phyloP scores from a whole-genome alignment of 2,113 vertebrate genomes.

The Sceloporus tristichus region DNA sequence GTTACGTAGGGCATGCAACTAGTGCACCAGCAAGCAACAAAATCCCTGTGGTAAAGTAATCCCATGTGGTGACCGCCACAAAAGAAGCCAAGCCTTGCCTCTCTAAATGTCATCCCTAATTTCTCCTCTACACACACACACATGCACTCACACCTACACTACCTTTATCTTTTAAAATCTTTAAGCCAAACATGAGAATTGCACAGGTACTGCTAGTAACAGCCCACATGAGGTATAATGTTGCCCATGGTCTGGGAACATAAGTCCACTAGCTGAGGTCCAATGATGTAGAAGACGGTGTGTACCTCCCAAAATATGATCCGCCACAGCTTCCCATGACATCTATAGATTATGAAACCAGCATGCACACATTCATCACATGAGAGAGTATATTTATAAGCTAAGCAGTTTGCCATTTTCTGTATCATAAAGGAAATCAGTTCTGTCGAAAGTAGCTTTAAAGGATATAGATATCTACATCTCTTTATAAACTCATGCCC shows the following conservation, averaged over 20 bases:
- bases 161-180: neutral
- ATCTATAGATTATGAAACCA: neutral
- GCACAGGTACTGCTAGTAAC: no score
- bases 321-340: neutral
- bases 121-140: neutral
- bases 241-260: neutral
- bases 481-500: neutral
- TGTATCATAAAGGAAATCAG: neutral
- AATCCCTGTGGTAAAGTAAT: neutral
- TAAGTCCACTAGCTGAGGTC: neutral
- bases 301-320: neutral
- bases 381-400: neutral
- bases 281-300: neutral
- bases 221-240: neutral
- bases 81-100: neutral
- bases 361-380: neutral
- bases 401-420: neutral
- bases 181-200: neutral
- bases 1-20: neutral
- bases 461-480: neutral
- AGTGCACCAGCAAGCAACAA: neutral
- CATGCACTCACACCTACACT: neutral
- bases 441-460: neutral
- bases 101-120: neutral
- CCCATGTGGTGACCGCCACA: neutral